Conservation (phyloP, 2,113 vertebrate species). For the Caloenas nicobarica region DNA sequence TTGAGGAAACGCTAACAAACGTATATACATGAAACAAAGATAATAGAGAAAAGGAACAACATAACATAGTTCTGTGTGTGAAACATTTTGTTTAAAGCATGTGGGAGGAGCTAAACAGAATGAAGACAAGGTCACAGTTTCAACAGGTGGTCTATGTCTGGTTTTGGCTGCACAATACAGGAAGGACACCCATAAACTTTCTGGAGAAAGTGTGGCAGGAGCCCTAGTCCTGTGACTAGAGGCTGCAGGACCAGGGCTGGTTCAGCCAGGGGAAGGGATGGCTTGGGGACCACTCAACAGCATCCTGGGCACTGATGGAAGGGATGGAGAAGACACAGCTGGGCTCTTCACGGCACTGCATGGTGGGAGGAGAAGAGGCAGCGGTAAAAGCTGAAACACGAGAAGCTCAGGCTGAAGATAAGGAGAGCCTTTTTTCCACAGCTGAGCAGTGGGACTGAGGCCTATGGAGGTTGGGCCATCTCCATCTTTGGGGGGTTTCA, state of each 20-base stretch:
- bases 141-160: background rate
- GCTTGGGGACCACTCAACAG: fast-evolving
- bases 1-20: background rate
- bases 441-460: fast-evolving
- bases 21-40: background rate
- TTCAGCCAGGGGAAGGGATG: background rate
- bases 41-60: background rate
- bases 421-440: background rate
- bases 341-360: fast-evolving
- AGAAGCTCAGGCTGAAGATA: background rate
- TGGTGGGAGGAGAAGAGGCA: fast-evolving
- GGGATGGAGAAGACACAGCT: fast-evolving
- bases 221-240: background rate
- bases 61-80: background rate
- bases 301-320: fast-evolving
- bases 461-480: background rate
- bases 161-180: background rate
- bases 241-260: fast-evolving
- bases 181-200: background rate
- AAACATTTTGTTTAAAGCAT: background rate
- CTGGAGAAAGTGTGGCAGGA: background rate
- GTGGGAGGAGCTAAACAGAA: background rate
- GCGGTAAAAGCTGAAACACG: background rate
- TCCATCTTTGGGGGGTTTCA: background rate
- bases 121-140: background rate